Evolutionary conservation across 35 echinoderm and acorn worm genomes (phyloP).

Genomic region (Eucidaris tribuloides): DNA sequence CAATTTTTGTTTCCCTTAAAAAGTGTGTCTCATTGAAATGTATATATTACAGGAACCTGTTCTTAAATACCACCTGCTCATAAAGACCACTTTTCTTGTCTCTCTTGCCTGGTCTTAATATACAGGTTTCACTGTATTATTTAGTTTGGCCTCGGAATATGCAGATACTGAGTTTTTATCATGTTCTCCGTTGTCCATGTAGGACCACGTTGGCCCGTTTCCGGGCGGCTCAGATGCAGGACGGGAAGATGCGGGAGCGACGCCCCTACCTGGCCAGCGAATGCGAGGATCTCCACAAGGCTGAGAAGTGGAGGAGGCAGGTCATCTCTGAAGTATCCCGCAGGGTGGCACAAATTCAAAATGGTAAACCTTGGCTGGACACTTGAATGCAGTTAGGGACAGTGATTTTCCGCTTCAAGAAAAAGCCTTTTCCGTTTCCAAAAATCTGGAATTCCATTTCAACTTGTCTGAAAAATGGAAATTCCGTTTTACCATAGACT

Average conservation of each 20-base stretch:
- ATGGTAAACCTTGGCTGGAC: too few species aligned
- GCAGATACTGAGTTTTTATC: neutral
- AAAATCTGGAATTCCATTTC: too few species aligned
- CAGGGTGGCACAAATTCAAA: constrained; percentile 98
- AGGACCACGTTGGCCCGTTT: constrained; percentile 96
- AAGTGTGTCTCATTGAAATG: too few species aligned
- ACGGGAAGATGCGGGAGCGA: constrained; percentile 74
- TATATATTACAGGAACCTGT: neutral
- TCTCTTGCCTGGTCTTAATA: too few species aligned
- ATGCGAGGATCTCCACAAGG: constrained; percentile 85
- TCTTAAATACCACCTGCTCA: too few species aligned
- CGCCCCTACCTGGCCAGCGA: constrained; percentile 93
- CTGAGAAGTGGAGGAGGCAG: constrained; percentile 98
- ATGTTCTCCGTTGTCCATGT: neutral
- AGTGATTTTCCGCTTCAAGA: too few species aligned
- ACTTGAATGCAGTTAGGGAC: too few species aligned
- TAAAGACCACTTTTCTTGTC: too few species aligned
- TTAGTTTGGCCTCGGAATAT: neutral
- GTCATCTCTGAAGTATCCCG: constrained; percentile 93
- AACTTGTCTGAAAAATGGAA: too few species aligned
- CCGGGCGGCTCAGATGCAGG: constrained; percentile 81
- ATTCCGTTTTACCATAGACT: too few species aligned
- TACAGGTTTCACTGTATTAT: neutral
- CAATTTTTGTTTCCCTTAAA: too few species aligned
- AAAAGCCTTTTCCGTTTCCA: too few species aligned